These are phyloP conservation scores for Ostrea denselamellosa DNA, from an alignment of 1,140 invertebrate genomes.

Conservation along the genomic window DNA sequence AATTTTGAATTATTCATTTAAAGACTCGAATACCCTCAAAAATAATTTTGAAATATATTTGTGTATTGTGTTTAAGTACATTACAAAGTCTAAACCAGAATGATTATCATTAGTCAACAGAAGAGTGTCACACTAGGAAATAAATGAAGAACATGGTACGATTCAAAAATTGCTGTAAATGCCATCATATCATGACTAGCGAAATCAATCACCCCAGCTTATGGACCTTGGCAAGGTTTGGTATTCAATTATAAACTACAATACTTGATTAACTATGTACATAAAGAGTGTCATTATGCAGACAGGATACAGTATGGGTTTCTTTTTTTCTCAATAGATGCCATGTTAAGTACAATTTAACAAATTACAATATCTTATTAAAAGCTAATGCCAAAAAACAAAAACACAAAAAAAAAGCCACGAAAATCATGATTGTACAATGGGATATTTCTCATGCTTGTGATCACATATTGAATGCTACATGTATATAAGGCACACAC, in stretches of 20 bases:
- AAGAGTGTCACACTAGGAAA: not conserved
- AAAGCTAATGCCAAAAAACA: slow-evolving; percentile 23
- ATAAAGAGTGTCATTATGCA: not conserved
- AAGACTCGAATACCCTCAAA: too few species aligned
- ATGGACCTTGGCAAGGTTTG: not conserved
- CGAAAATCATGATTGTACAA: slow-evolving; percentile 19
- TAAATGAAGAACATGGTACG: not conserved
- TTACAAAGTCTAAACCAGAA: too few species aligned
- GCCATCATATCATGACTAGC: not conserved
- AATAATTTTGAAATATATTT: too few species aligned
- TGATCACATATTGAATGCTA: not conserved
- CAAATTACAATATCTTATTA: not conserved
- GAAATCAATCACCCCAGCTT: not conserved
- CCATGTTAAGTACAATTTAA: not conserved
- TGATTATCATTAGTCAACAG: too few species aligned
- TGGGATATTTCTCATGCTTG: not conserved
- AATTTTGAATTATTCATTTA: too few species aligned
- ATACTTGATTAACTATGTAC: not conserved
- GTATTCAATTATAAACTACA: not conserved
- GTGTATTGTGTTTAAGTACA: too few species aligned
- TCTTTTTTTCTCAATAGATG: not conserved
- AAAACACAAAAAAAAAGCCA: not conserved
- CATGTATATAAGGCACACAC: slow-evolving; percentile 30
- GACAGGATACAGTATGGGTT: not conserved
- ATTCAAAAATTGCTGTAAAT: not conserved